Percentiles rank a stretch among this genome's conserved stretches.
Evolutionary conservation across 2,113 vertebrate species (phyloP).

Genomic region (Panurus biarmicus): DNA sequence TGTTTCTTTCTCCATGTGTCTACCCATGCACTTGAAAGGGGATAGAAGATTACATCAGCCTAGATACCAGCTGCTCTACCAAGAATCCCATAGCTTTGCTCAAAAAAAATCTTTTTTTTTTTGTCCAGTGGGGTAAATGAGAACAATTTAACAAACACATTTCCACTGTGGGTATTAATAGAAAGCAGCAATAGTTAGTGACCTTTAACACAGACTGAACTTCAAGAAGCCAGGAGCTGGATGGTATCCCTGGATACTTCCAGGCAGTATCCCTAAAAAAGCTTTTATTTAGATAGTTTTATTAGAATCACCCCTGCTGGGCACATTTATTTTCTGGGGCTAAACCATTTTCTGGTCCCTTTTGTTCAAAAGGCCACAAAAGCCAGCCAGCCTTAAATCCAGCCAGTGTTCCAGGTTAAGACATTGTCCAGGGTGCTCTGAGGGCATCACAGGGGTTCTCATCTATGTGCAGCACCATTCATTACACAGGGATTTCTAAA

Average conservation of each 20-base stretch:
- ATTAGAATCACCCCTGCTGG: neutral
- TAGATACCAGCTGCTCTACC: neutral
- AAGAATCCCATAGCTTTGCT: neutral
- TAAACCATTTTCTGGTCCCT: neutral
- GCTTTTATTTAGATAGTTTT: neutral
- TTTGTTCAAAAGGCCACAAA: neutral
- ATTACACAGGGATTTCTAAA: neutral
- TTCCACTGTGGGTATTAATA: neutral
- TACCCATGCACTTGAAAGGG: neutral
- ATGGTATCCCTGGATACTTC: neutral
- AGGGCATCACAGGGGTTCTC: neutral
- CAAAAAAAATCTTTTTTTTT: neutral
- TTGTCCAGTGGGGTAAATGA: neutral
- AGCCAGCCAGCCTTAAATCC: neutral
- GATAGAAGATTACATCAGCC: neutral
- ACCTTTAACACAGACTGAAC: neutral
- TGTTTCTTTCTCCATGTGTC: neutral
- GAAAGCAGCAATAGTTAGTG: neutral
- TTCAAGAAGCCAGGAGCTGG: neutral
- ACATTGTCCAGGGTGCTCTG: neutral
- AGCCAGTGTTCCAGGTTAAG: neutral
- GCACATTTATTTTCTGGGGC: neutral
- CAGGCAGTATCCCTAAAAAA: neutral
- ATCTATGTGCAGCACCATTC: neutral
- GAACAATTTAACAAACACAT: neutral